phyloP scores from a whole-genome alignment of 2,113 vertebrate genomes.

The Bolborhynchus lineola region DNA sequence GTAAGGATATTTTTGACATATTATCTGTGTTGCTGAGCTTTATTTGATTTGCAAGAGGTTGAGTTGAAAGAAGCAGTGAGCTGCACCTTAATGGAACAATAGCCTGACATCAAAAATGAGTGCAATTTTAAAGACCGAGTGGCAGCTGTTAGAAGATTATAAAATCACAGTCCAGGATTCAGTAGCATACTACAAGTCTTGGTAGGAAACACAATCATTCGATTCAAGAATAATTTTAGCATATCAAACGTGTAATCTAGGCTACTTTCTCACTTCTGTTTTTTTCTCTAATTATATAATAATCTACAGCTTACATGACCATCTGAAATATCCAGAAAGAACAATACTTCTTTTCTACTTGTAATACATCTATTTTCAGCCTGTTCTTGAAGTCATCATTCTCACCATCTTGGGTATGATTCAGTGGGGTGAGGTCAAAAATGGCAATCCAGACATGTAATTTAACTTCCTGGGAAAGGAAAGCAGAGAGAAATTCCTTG shows the following conservation, averaged over 20 bases:
- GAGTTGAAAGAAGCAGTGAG: conserved; percentile 44
- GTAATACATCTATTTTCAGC: neutral
- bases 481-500: neutral
- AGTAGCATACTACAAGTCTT: neutral
- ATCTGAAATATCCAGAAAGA: neutral
- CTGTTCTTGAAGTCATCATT: neutral
- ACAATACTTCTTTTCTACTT: neutral
- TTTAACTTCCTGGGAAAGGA: neutral
- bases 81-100: conserved; percentile 54
- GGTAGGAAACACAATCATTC: neutral
- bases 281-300: conserved; percentile 16
- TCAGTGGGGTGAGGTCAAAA: neutral
- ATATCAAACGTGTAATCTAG: neutral
- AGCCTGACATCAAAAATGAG: conserved; percentile 40
- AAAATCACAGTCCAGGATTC: conserved; percentile 23
- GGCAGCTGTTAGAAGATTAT: conserved; percentile 40
- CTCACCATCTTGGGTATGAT: neutral
- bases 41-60: conserved; percentile 65
- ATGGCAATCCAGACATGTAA: neutral
- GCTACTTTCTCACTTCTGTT: neutral
- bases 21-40: conserved; percentile 63
- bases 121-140: conserved; percentile 36
- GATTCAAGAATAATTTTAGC: neutral
- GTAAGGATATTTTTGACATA: conserved; percentile 56
- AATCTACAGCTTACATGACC: neutral